Conservation (phyloP, 2,113 vertebrate species). For the Riparia riparia region DNA sequence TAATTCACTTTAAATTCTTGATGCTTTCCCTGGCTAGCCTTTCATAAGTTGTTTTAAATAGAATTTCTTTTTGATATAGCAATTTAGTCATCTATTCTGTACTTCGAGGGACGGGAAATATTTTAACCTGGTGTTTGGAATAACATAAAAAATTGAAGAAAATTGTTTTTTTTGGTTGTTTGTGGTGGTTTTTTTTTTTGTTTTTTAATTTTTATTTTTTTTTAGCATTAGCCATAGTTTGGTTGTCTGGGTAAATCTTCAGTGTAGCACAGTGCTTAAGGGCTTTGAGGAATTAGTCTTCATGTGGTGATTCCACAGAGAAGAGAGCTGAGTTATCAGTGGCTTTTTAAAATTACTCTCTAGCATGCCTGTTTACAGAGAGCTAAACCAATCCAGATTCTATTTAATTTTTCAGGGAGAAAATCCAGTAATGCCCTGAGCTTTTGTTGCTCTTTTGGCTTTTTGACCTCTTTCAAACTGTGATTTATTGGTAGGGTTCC, state of each 20-base stretch:
- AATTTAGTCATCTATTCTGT: background rate
- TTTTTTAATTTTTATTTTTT: background rate
- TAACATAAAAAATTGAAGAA: background rate
- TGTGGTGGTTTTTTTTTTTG: background rate
- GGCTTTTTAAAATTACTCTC: background rate
- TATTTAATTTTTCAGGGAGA: background rate
- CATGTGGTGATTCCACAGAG: background rate
- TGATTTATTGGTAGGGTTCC: background rate
- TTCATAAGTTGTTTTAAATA: background rate
- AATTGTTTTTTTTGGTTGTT: background rate
- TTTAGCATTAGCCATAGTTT: background rate
- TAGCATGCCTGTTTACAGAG: background rate
- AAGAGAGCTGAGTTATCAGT: background rate
- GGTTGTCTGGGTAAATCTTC: background rate
- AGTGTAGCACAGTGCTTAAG: background rate
- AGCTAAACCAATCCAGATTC: background rate
- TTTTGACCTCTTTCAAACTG: background rate
- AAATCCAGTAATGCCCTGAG: background rate
- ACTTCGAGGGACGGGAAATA: background rate
- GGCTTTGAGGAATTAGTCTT: background rate
- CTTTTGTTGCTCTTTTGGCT: background rate
- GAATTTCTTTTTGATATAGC: background rate
- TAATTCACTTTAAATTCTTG: background rate
- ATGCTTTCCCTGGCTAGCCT: background rate
- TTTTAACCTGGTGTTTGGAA: background rate